Conservation (phyloP, 2,113 vertebrate genomes). For the Oncorhynchus clarkii region DNA sequence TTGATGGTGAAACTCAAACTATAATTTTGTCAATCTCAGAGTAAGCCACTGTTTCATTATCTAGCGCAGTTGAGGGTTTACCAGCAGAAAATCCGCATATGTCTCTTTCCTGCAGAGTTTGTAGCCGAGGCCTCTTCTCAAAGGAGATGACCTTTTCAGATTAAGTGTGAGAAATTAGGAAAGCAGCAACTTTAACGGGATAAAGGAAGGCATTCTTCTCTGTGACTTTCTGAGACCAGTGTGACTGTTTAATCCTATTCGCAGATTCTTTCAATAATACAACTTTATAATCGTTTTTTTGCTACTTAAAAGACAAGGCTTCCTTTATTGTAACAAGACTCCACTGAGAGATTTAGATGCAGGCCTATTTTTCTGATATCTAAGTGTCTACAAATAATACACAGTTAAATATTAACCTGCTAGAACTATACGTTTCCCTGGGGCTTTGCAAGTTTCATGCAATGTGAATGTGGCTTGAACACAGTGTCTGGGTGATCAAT, state of each 20-base stretch:
- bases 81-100: neutral
- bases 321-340: too few relatives aligned
- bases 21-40: neutral
- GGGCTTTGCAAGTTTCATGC: neutral
- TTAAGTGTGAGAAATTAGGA: slow-evolving; percentile 45
- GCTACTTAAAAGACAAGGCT: too few relatives aligned
- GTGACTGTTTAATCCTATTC: neutral
- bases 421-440: neutral
- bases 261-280: neutral
- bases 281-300: neutral
- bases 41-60: neutral
- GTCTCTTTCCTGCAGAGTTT: neutral
- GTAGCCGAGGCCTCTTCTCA: neutral
- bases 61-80: neutral
- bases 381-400: too few relatives aligned
- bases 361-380: too few relatives aligned
- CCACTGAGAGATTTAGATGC: too few relatives aligned
- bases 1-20: neutral
- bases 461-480: neutral
- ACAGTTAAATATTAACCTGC: too few relatives aligned
- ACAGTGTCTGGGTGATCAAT: too few relatives aligned
- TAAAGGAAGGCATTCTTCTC: slow-evolving; percentile 1
- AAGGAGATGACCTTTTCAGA: slow-evolving; percentile 41
- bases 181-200: slow-evolving; percentile 18
- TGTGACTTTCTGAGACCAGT: neutral